Conservation (phyloP, 2,113 vertebrate species). For the Daphoenositta chrysoptera region DNA sequence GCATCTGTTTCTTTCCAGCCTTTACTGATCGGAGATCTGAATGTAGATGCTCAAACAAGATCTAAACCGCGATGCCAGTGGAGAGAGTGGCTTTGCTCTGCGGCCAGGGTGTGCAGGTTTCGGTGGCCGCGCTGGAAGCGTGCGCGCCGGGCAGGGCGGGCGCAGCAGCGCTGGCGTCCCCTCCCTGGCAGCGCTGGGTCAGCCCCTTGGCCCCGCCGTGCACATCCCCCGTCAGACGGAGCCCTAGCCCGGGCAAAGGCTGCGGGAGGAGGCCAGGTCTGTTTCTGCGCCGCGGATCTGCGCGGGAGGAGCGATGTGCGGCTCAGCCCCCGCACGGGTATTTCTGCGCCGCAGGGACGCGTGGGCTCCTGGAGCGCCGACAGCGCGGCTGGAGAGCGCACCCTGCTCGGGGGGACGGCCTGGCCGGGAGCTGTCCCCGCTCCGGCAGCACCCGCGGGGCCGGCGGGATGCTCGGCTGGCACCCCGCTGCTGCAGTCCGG, state of each 20-base stretch:
- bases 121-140: not conserved
- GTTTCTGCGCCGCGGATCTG: not conserved
- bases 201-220: not conserved
- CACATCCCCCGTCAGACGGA: accelerated
- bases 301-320: not conserved
- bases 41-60: not conserved
- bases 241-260: accelerated
- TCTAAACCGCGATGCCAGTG: accelerated
- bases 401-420: not conserved
- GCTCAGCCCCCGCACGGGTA: not conserved
- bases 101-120: accelerated
- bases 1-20: not conserved
- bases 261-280: not conserved
- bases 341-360: not conserved
- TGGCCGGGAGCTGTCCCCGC: too few relatives aligned
- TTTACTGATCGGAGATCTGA: not conserved
- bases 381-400: not conserved
- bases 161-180: accelerated
- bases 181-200: not conserved
- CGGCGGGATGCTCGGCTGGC: not conserved
- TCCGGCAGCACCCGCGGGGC: not conserved
- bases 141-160: too few relatives aligned
- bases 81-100: not conserved
- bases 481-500: not conserved
- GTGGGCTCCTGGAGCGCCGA: not conserved